phyloP scores from a whole-genome alignment of 2,797 vertebrate species.

The Podargus strigoides region DNA sequence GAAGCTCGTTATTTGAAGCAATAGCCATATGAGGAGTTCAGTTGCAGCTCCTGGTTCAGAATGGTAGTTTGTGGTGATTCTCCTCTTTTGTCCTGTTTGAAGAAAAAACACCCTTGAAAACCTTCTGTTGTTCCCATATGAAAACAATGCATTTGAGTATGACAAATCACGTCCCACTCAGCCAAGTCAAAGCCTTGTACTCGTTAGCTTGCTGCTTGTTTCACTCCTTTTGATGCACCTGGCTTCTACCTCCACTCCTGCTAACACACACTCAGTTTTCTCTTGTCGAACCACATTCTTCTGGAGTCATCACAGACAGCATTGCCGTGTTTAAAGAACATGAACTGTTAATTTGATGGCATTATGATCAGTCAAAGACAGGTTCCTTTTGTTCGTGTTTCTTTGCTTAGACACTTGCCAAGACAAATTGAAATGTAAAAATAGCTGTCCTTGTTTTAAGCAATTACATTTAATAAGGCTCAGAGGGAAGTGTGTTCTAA shows the following conservation, averaged over 20 bases:
- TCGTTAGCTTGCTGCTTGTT: slow-evolving; percentile 16
- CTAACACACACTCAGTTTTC: background rate
- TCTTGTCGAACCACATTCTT: background rate
- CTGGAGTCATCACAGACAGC: background rate
- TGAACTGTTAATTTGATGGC: slow-evolving; percentile 15
- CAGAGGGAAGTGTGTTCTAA: background rate
- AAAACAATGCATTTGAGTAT: slow-evolving; percentile 12
- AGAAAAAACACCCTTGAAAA: background rate
- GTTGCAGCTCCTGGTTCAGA: background rate
- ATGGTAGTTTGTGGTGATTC: background rate
- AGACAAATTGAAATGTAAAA: slow-evolving; percentile 6
- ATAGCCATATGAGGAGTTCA: accelerated
- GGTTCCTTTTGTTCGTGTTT: background rate
- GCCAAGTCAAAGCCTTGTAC: background rate
- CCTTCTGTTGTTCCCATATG: background rate
- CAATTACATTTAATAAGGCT: background rate
- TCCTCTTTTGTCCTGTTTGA: background rate
- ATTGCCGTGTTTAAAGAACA: background rate
- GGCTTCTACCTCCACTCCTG: slow-evolving; percentile 19
- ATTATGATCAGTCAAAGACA: background rate
- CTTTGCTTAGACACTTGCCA: slow-evolving; percentile 27
- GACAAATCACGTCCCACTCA: slow-evolving; percentile 44
- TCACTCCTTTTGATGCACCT: background rate
- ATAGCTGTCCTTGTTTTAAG: slow-evolving; percentile 22
- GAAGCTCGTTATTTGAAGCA: background rate